Conservation (phyloP, 1,140 invertebrate genomes). For the Araneus ventricosus region DNA sequence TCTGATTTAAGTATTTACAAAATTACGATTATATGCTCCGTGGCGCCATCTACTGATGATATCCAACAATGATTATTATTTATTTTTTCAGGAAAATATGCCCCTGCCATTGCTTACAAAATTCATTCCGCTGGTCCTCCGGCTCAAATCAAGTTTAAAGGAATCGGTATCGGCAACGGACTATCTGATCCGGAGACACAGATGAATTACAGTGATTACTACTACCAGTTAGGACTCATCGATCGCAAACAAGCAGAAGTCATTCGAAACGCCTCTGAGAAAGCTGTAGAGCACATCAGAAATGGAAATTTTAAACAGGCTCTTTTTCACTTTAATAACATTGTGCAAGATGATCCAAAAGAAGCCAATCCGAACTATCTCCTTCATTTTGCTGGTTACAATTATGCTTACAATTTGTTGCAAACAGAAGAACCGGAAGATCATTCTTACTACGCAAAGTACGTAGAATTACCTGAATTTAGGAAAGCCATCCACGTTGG, state of each 20-base stretch:
- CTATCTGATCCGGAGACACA: constrained; percentile 88
- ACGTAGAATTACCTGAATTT: constrained; percentile 80
- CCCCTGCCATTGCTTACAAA: constrained; percentile 88
- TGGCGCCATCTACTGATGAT: too few species aligned
- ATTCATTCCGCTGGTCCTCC: constrained; percentile 84
- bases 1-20: too few species aligned
- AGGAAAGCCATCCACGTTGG: constrained; percentile 91
- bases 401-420: constrained; percentile 90
- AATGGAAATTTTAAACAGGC: constrained; percentile 84
- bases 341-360: constrained; percentile 83
- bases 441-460: constrained; percentile 79
- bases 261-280: constrained; percentile 78
- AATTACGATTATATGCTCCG: too few species aligned
- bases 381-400: constrained; percentile 88
- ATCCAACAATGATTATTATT: too few species aligned
- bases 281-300: constrained; percentile 83
- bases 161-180: constrained; percentile 91
- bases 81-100: constrained; percentile 84
- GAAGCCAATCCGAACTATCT: constrained; percentile 82
- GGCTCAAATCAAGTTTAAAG: constrained; percentile 79
- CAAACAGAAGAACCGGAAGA: constrained; percentile 82
- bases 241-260: constrained; percentile 81
- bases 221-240: constrained; percentile 89
- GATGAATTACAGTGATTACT: constrained; percentile 89
- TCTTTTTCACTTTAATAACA: background rate